Conservation (phyloP, 2,888 invertebrate genomes). For the Archaeoteleia sp. region DNA sequence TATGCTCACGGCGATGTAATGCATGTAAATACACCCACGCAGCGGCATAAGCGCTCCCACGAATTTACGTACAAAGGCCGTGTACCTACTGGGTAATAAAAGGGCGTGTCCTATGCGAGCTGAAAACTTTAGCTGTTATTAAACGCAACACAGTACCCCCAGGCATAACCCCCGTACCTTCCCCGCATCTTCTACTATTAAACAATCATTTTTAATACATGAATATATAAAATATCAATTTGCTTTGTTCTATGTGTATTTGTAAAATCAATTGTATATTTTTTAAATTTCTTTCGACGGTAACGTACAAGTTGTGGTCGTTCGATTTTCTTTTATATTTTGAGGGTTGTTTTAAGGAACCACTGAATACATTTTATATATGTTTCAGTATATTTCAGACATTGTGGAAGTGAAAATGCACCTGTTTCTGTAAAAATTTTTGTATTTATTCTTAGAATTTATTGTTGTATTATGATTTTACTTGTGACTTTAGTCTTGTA, state of each 20-base stretch:
- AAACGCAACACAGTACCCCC: constrained; percentile 45
- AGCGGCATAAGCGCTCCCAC: constrained; percentile 38
- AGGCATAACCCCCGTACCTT: constrained; percentile 1
- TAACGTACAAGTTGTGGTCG: too few species aligned
- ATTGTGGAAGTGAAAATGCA: too few species aligned
- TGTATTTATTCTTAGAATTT: too few species aligned
- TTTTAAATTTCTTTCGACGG: too few species aligned
- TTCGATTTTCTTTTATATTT: too few species aligned
- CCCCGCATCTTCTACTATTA: constrained; percentile 3
- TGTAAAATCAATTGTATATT: too few species aligned
- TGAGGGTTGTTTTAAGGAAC: too few species aligned
- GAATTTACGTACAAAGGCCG: constrained; percentile 42
- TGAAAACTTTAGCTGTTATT: constrained; percentile 55
- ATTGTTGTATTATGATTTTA: too few species aligned
- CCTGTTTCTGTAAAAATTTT: too few species aligned
- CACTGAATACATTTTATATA: too few species aligned
- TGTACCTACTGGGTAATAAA: constrained; percentile 56
- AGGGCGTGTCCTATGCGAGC: constrained; percentile 51
- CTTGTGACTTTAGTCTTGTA: too few species aligned
- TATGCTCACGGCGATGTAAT: constrained; percentile 53
- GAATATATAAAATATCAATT: not conserved
- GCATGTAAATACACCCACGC: constrained; percentile 57
- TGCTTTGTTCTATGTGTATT: not conserved
- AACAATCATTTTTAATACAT: constrained; percentile 21
- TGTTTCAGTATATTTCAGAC: too few species aligned